phyloP scores from a whole-genome alignment of 2,888 invertebrate genomes.

The Leptinotarsa haldemani region DNA sequence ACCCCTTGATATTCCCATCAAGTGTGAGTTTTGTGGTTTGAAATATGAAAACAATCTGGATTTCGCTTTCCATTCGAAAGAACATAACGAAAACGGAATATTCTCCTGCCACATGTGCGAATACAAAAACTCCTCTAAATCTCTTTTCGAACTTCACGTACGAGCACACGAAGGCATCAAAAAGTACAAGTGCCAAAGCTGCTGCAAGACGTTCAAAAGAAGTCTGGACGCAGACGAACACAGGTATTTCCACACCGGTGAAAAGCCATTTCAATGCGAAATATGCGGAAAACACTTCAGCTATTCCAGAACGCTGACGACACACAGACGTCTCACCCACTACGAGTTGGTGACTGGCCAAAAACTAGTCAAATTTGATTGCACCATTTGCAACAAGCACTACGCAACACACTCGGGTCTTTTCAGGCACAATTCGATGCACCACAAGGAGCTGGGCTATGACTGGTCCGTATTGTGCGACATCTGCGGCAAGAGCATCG shows the following conservation, averaged over 20 bases:
- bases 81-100: constrained; percentile 54
- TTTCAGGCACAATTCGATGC: constrained; percentile 55
- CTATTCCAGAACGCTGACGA: constrained; percentile 67
- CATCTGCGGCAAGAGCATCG: constrained; percentile 61
- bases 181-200: constrained; percentile 53
- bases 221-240: constrained; percentile 67
- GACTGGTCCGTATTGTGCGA: constrained; percentile 67
- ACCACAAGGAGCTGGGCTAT: constrained; percentile 59
- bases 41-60: constrained; percentile 64
- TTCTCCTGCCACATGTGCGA: constrained; percentile 59
- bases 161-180: constrained; percentile 52
- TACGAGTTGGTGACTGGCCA: constrained; percentile 62
- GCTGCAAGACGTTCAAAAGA: constrained; percentile 54
- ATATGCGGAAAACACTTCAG: constrained; percentile 67
- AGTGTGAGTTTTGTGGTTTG: constrained; percentile 69
- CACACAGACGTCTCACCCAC: constrained; percentile 68
- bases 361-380: constrained; percentile 60
- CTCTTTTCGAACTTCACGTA: constrained; percentile 57
- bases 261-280: constrained; percentile 55
- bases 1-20: constrained; percentile 61
- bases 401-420: constrained; percentile 59
- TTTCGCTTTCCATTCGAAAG: constrained; percentile 58
- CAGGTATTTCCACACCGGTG: constrained; percentile 67
- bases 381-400: constrained; percentile 61
- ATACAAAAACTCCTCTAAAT: constrained; percentile 50